Evolutionary conservation across 2,888 invertebrate species (phyloP).

Genomic region (Onchidella celtica): DNA sequence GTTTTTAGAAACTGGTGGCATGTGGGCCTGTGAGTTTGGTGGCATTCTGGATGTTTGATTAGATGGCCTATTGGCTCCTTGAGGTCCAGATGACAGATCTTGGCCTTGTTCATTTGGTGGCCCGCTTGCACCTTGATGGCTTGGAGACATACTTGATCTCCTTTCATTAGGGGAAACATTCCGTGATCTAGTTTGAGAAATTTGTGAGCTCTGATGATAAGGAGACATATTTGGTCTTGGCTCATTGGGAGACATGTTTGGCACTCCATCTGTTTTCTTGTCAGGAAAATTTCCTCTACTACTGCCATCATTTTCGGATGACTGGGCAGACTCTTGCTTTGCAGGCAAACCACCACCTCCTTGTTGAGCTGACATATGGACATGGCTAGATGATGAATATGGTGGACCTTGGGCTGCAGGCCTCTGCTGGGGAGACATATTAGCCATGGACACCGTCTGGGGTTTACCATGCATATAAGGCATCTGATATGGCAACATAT

Average conservation of each 20-base stretch:
- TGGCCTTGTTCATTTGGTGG: neutral
- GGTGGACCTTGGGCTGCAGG: neutral
- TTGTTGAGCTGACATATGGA: no score
- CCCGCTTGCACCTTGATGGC: neutral
- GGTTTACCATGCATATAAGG: slow-evolving; percentile 28
- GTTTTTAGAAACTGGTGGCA: no score
- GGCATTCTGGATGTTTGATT: neutral
- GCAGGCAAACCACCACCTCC: neutral
- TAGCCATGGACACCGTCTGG: neutral
- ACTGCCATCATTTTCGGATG: neutral
- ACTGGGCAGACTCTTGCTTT: neutral
- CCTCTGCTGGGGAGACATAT: neutral
- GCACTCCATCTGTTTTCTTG: no score
- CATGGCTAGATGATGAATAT: no score
- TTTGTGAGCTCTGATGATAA: neutral
- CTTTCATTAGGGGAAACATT: neutral
- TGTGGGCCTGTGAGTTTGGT: neutral
- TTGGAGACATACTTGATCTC: neutral
- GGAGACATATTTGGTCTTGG: neutral
- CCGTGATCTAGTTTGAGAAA: no score
- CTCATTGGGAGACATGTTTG: neutral
- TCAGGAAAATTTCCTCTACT: no score
- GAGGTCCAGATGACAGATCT: neutral
- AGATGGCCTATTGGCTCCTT: no score
- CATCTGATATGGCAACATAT: slow-evolving; percentile 34